Evolutionary conservation across 2,113 vertebrate species (phyloP).

Genomic region (Delphinus delphis): DNA sequence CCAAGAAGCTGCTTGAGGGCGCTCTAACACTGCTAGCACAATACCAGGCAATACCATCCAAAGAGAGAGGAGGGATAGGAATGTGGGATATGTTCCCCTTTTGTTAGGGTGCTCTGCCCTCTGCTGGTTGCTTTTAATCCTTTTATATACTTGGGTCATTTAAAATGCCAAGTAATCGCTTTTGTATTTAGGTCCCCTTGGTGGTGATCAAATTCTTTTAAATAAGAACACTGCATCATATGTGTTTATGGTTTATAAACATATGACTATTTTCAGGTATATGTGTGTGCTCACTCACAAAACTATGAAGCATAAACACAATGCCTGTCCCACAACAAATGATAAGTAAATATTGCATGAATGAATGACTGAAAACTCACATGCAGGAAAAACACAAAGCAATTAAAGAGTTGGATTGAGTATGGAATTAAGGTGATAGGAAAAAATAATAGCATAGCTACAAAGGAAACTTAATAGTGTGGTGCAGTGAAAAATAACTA

Average conservation of each 20-base stretch:
- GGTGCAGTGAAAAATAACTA: not conserved
- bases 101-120: conserved; percentile 68
- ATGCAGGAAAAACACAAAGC: not conserved
- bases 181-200: not conserved
- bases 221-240: not conserved
- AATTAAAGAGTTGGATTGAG: not conserved
- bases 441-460: not conserved
- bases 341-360: rapidly evolving
- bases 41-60: rapidly evolving
- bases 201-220: not conserved
- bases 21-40: too few species aligned
- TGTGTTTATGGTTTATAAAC: not conserved
- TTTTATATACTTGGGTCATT: not conserved
- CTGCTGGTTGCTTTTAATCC: conserved; percentile 58
- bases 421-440: not conserved
- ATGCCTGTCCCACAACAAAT: not conserved
- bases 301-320: not conserved
- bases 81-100: not conserved
- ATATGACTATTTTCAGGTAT: not conserved
- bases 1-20: not conserved
- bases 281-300: not conserved
- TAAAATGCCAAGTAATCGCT: not conserved
- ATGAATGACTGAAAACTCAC: not conserved
- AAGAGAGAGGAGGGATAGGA: too few species aligned
- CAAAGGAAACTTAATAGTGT: rapidly evolving